phyloP scores from a whole-genome alignment of 2,888 invertebrate species.

The Pardosa pseudoannulata region DNA sequence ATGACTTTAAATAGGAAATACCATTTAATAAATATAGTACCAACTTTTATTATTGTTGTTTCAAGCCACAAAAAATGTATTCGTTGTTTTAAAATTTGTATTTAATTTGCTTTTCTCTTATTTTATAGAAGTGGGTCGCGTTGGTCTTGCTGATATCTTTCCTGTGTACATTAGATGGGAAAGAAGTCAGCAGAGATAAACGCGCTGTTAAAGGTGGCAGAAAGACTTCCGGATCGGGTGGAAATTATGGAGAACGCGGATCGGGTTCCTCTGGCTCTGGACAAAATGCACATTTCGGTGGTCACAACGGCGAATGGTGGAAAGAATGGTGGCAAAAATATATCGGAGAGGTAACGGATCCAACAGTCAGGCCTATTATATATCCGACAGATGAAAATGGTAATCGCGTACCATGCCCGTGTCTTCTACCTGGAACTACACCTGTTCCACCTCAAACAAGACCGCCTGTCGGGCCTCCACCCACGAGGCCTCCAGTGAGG shows the following conservation, averaged over 20 bases:
- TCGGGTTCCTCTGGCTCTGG: background rate
- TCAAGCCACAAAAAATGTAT: too few species aligned
- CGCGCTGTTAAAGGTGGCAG: conserved; percentile 65
- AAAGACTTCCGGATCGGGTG: conserved; percentile 31
- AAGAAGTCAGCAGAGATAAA: conserved; percentile 49
- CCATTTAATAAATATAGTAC: too few species aligned
- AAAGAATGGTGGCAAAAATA: conserved; percentile 70
- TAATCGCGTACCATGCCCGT: conserved; percentile 55
- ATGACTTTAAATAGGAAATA: too few species aligned
- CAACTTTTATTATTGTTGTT: too few species aligned
- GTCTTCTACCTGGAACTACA: conserved; percentile 54
- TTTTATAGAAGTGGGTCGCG: conserved; percentile 47
- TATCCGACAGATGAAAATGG: conserved; percentile 63
- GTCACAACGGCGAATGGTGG: conserved; percentile 63
- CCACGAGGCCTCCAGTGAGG: conserved; percentile 13
- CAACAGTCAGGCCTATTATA: conserved; percentile 59
- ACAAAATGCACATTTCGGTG: conserved; percentile 12
- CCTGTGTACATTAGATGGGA: conserved; percentile 27
- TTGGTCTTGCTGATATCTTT: conserved; percentile 41
- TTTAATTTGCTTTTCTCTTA: background rate
- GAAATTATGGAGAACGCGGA: background rate
- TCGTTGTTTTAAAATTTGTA: too few species aligned
- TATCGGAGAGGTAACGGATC: conserved; percentile 71
- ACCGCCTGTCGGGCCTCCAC: conserved; percentile 6
- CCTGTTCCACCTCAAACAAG: conserved; percentile 32